Evolutionary conservation across 2,113 vertebrate genomes (phyloP).

Genomic region (Dasyurus viverrinus): DNA sequence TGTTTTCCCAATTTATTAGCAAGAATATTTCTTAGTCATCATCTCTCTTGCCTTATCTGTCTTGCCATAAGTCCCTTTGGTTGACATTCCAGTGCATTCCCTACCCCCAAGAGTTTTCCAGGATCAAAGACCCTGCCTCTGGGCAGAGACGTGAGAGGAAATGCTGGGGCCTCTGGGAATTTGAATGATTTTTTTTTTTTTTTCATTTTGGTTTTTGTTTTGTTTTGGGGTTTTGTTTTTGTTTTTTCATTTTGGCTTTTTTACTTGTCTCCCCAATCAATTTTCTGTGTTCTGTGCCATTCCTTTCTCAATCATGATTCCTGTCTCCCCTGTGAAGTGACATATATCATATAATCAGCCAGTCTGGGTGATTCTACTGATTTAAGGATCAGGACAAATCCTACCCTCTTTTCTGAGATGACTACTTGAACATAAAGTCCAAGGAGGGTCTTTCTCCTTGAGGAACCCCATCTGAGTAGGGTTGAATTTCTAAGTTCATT

Average conservation of each 20-base stretch:
- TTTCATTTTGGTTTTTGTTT: slow-evolving; percentile 37
- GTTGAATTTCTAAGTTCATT: slow-evolving; percentile 30
- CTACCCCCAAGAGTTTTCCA: slow-evolving; percentile 42
- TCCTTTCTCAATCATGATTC: slow-evolving; percentile 54
- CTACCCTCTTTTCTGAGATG: slow-evolving; percentile 39
- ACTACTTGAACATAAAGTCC: slow-evolving; percentile 18
- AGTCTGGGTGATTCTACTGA: slow-evolving; percentile 22
- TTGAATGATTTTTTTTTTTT: slow-evolving; percentile 58
- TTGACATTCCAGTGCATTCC: slow-evolving; percentile 22
- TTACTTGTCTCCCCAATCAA: slow-evolving; percentile 59
- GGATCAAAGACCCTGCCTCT: slow-evolving; percentile 62
- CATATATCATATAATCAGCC: background rate
- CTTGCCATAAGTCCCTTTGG: slow-evolving; percentile 41
- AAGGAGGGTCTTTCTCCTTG: slow-evolving; percentile 53
- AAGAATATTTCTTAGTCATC: slow-evolving; percentile 23
- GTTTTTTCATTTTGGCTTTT: slow-evolving; percentile 42
- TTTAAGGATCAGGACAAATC: slow-evolving; percentile 43
- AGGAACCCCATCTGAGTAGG: slow-evolving; percentile 43
- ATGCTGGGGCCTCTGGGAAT: slow-evolving; percentile 76
- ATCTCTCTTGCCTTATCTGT: slow-evolving; percentile 41
- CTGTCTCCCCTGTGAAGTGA: slow-evolving; percentile 53
- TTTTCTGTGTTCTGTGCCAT: slow-evolving; percentile 65
- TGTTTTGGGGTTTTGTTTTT: background rate
- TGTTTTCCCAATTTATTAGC: slow-evolving; percentile 57
- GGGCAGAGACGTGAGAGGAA: slow-evolving; percentile 79